These are phyloP conservation scores for Camarhynchus parvulus DNA, from an alignment of 2,113 vertebrate species.

Conservation along the genomic window DNA sequence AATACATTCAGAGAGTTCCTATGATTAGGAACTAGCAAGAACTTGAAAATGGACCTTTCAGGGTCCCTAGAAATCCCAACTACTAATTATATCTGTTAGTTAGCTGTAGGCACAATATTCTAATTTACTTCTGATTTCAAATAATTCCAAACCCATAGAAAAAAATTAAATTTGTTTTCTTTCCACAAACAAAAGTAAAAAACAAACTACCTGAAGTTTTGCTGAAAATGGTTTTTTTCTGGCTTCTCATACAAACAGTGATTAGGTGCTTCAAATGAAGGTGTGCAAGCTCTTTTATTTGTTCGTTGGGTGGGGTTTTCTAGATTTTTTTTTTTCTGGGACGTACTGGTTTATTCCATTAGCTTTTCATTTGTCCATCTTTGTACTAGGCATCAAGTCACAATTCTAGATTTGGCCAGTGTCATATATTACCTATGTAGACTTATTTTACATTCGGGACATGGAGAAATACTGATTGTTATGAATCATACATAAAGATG, in stretches of 20 bases:
- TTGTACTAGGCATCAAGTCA: neutral
- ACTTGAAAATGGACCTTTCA: neutral
- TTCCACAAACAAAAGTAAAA: neutral
- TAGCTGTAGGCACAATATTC: neutral
- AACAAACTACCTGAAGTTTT: neutral
- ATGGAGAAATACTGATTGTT: constrained; percentile 1
- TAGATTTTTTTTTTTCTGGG: neutral
- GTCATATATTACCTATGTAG: neutral
- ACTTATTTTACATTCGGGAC: constrained; percentile 14
- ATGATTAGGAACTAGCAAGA: neutral
- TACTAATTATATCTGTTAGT: neutral
- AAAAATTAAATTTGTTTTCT: neutral
- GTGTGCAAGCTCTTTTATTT: neutral
- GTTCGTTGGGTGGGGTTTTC: fast-evolving
- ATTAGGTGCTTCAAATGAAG: neutral
- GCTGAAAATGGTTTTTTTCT: neutral
- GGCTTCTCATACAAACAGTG: neutral
- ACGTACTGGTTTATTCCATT: neutral
- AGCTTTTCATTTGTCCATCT: neutral
- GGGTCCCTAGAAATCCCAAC: neutral
- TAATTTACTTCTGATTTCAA: neutral
- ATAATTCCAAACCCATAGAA: neutral
- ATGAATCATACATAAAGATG: constrained; percentile 2
- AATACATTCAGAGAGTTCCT: neutral
- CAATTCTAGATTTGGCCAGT: neutral